Evolutionary conservation across 2,797 vertebrate genomes (phyloP).

Genomic region (Ctenopoma kingsleyae): DNA sequence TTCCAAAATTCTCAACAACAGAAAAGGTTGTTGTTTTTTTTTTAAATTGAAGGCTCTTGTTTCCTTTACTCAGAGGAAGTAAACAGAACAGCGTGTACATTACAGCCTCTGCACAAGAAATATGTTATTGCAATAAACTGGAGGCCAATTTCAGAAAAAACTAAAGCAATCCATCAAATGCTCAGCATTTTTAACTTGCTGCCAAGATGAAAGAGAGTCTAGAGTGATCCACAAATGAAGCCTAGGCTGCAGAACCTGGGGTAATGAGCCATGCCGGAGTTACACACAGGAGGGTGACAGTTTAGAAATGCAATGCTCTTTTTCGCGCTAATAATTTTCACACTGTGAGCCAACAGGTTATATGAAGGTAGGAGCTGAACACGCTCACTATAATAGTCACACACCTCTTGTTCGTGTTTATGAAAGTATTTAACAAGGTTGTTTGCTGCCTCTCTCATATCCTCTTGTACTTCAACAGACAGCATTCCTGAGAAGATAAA

Average conservation of each 20-base stretch:
- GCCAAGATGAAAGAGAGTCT: slow-evolving; percentile 22
- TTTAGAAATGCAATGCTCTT: slow-evolving; percentile 21
- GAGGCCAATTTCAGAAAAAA: slow-evolving; percentile 29
- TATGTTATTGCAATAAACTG: slow-evolving; percentile 22
- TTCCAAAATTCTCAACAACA: slow-evolving; percentile 3
- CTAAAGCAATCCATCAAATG: slow-evolving; percentile 41
- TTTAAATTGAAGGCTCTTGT: background rate
- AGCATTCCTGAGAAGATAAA: slow-evolving; percentile 86
- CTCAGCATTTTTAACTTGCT: slow-evolving; percentile 30
- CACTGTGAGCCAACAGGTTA: slow-evolving; percentile 5
- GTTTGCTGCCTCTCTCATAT: slow-evolving; percentile 95
- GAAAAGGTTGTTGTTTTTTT: slow-evolving; percentile 11
- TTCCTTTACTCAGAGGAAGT: slow-evolving; percentile 6
- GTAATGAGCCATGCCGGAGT: slow-evolving; percentile 40
- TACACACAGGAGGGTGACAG: slow-evolving; percentile 17
- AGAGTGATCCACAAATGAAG: slow-evolving; percentile 37
- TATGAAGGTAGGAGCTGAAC: slow-evolving; percentile 3
- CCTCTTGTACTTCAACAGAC: slow-evolving; percentile 94
- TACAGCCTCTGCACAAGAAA: slow-evolving; percentile 20
- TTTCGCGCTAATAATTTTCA: slow-evolving; percentile 12
- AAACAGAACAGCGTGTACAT: slow-evolving; percentile 19
- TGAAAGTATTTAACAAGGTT: slow-evolving; percentile 99
- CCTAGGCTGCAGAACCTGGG: background rate
- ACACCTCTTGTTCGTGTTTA: slow-evolving; percentile 99
- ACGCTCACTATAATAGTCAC: slow-evolving; percentile 12